Evolutionary conservation across 2,888 invertebrate genomes (phyloP).

Genomic region (Laothoe populi): DNA sequence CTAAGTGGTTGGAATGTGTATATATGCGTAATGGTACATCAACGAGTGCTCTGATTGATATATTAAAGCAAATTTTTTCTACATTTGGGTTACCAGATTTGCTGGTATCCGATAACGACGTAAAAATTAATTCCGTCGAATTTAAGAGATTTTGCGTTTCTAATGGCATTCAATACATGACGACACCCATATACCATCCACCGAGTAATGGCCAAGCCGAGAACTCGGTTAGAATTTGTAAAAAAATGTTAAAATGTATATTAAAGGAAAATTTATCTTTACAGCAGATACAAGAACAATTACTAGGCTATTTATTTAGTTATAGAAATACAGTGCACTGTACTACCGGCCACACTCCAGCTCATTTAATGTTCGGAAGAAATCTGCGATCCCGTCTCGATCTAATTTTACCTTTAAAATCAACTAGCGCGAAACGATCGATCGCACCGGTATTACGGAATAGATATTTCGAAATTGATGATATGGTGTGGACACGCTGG

Average conservation of each 20-base stretch:
- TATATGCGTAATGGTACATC: constrained; percentile 32
- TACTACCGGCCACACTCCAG: too few species aligned
- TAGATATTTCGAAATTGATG: not conserved
- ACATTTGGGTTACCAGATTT: too few species aligned
- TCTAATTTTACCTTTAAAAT: too few species aligned
- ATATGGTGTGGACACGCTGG: not conserved
- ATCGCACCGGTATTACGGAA: constrained; percentile 34
- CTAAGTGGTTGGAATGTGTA: constrained; percentile 38
- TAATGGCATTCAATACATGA: constrained; percentile 32
- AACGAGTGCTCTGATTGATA: constrained; percentile 30
- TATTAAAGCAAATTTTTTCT: constrained; percentile 33
- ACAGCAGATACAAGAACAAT: constrained; percentile 18
- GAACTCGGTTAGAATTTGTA: too few species aligned
- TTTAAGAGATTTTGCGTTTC: constrained; percentile 29
- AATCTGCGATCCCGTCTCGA: too few species aligned
- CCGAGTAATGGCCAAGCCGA: too few species aligned
- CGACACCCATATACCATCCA: constrained; percentile 29
- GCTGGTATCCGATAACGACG: too few species aligned
- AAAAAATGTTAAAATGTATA: too few species aligned
- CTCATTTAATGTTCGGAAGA: too few species aligned
- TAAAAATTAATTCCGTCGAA: too few species aligned
- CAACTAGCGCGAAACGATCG: too few species aligned
- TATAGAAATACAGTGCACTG: constrained; percentile 36
- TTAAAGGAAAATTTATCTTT: constrained; percentile 25
- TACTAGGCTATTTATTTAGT: constrained; percentile 33